phyloP scores from a whole-genome alignment of 2,113 vertebrate species.

The Himantopus leucocephalus region DNA sequence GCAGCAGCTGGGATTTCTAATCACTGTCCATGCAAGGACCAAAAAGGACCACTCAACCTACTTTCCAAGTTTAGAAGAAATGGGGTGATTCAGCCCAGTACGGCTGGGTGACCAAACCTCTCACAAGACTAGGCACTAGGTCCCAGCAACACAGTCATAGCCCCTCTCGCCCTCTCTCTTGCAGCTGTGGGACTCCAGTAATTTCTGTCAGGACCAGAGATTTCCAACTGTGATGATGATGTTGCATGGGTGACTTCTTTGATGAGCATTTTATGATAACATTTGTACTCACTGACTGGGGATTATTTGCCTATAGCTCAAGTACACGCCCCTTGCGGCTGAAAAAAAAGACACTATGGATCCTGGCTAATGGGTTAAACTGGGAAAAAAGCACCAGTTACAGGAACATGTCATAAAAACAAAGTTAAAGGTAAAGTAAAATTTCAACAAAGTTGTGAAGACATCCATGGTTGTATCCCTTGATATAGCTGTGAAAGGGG shows the following conservation, averaged over 20 bases:
- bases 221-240: rapidly evolving
- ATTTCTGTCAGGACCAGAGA: not conserved
- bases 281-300: not conserved
- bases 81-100: not conserved
- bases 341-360: not conserved
- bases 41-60: not conserved
- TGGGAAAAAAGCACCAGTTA: not conserved
- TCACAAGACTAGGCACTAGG: not conserved
- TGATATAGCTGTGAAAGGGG: not conserved
- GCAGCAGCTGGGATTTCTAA: not conserved
- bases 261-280: not conserved
- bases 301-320: not conserved
- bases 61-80: not conserved
- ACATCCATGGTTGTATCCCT: not conserved
- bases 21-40: not conserved
- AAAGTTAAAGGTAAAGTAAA: not conserved
- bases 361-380: not conserved
- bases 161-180: not conserved
- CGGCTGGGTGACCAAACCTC: not conserved
- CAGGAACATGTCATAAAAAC: not conserved
- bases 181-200: not conserved
- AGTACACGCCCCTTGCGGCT: not conserved
- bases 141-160: rapidly evolving
- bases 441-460: not conserved
- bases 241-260: not conserved